These are phyloP conservation scores for Herpetotheres cachinnans DNA, from an alignment of 2,113 vertebrate species.

Conservation along the genomic window DNA sequence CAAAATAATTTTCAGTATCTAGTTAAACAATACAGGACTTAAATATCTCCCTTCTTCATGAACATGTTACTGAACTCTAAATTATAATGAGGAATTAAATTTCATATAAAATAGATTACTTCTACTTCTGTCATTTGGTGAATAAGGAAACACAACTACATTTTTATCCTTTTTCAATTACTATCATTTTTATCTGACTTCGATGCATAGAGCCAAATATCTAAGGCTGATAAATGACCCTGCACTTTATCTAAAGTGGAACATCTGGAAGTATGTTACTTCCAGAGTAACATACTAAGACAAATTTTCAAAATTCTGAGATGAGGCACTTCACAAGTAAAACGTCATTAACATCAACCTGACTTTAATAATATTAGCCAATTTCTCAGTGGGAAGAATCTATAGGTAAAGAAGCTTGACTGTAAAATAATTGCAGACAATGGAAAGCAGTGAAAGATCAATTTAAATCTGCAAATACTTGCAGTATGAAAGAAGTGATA, in stretches of 20 bases:
- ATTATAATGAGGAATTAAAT: background rate
- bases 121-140: background rate
- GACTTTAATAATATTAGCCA: background rate
- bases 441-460: background rate
- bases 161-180: background rate
- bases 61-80: background rate
- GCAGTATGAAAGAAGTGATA: background rate
- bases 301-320: background rate
- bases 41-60: background rate
- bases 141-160: background rate
- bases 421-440: background rate
- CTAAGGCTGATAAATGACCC: background rate
- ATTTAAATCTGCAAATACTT: background rate
- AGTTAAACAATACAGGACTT: background rate
- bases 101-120: background rate
- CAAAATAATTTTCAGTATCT: background rate
- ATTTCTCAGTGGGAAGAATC: background rate
- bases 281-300: background rate
- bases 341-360: background rate
- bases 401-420: background rate
- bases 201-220: background rate
- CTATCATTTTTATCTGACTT: background rate
- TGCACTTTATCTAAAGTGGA: background rate
- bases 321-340: background rate
- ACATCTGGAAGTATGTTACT: too few species aligned